Conservation (phyloP, 2,888 invertebrate genomes). For the Dryobotodes eremita region DNA sequence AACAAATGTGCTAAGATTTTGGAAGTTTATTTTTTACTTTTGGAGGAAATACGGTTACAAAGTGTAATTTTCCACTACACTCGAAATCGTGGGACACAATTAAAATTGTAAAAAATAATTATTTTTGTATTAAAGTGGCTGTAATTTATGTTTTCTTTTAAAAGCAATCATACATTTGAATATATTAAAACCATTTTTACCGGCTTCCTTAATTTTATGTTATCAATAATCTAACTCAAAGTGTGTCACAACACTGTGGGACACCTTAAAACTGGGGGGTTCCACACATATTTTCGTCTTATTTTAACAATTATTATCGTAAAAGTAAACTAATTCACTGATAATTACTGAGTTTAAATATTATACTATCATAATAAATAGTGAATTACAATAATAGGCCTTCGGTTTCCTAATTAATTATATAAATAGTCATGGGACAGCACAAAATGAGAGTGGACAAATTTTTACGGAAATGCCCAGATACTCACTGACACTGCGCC, state of each 20-base stretch:
- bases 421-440: background rate
- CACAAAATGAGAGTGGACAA: slow-evolving; percentile 1
- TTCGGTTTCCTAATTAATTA: background rate
- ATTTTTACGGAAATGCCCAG: background rate
- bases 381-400: background rate
- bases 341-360: slow-evolving; percentile 5
- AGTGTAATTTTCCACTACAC: too few relatives aligned
- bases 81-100: too few relatives aligned
- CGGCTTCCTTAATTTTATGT: background rate
- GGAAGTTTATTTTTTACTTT: too few relatives aligned
- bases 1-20: too few relatives aligned
- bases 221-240: background rate
- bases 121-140: background rate
- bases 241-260: background rate
- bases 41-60: too few relatives aligned
- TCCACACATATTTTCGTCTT: slow-evolving; percentile 10
- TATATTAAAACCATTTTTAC: background rate
- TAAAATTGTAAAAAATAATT: background rate
- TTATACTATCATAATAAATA: slow-evolving; percentile 7
- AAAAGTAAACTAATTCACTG: slow-evolving; percentile 8
- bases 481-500: too few relatives aligned
- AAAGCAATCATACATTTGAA: background rate
- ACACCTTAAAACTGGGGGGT: too few relatives aligned
- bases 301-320: slow-evolving; percentile 10
- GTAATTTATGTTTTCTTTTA: background rate